Conservation (phyloP, 1,140 invertebrate species). For the Branchinecta lynchi region DNA sequence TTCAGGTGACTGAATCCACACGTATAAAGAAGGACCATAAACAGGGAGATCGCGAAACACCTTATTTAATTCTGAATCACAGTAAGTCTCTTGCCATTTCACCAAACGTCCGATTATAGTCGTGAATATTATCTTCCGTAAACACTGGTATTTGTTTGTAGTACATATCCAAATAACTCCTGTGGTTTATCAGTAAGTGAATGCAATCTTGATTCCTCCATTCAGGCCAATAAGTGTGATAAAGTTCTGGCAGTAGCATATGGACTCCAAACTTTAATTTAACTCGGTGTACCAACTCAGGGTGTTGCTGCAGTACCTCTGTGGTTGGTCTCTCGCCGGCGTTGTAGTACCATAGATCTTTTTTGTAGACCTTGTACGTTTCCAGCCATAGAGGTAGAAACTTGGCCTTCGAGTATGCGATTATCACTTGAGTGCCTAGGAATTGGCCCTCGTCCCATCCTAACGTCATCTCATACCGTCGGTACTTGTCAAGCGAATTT, state of each 20-base stretch:
- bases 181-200: constrained; percentile 27
- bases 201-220: constrained; percentile 26
- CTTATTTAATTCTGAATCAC: not conserved
- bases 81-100: constrained; percentile 27
- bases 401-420: constrained; percentile 28
- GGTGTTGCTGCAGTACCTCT: constrained; percentile 24
- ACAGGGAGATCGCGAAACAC: not conserved
- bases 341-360: constrained; percentile 27
- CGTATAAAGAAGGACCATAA: no score
- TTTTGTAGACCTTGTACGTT: constrained; percentile 26
- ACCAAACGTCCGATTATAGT: constrained; percentile 29
- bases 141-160: constrained; percentile 23
- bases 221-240: constrained; percentile 22
- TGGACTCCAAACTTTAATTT: constrained; percentile 27
- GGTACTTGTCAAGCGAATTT: constrained; percentile 27
- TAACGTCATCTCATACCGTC: constrained; percentile 27
- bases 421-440: constrained; percentile 25
- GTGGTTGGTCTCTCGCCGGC: constrained; percentile 28
- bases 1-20: no score
- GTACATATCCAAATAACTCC: constrained; percentile 24
- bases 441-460: constrained; percentile 26
- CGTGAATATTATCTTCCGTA: constrained; percentile 28
- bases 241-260: constrained; percentile 24
- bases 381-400: constrained; percentile 27
- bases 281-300: constrained; percentile 28